Evolutionary conservation across 2,113 vertebrate species (phyloP), one percentile per base, ranked within the genome.

Genomic region (Labrus mixtus): DNA sequence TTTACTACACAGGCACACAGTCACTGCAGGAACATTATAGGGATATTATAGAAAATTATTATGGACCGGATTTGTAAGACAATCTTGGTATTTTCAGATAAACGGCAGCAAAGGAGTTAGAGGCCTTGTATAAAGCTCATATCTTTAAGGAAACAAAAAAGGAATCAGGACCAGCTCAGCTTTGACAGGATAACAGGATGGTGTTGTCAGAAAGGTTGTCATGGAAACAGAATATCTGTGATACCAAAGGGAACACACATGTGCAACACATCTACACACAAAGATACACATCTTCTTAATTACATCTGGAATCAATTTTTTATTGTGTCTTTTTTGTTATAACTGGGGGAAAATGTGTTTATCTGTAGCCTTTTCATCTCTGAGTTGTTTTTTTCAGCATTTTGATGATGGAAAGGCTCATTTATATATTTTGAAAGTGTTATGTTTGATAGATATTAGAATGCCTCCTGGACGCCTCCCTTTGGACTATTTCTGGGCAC

Each of bases 221-320:
- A 89, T 84, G 76, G 79, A 68, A 84, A 89, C 81, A 82, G 58
- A 63, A 58, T 37, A 23, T 56, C 65, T 68, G 23, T 57, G 50
- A 76, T 48, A 79, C 58, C 70, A 72, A 64, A 63, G 29, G 15
- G 2, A 33, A 33, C 29, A 33, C 29, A 33, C 29, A 25, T 25
- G 29, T 33, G 6, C 29, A 33, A 33, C 29, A 33, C 29, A 33
- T 33, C 29, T 15, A 1, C 16, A 15, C 72, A 46, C 22, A 48
- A 45, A 45, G 43, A 45, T 15, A 45, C 10, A 45, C 43, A 45
- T 45, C 43, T 15, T 45, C 43, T 15, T 4, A 15, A 45, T 45
- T 2, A 13, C 15, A 13, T 15, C 29, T 33, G 15, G 15, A 45
- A 16, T 45, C 9, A 10, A 45, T 13, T 33, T 12, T 45, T 45